These are phyloP conservation scores for Spinus olivaceus DNA, from an alignment of 2,797 vertebrate species.

Conservation along the genomic window DNA sequence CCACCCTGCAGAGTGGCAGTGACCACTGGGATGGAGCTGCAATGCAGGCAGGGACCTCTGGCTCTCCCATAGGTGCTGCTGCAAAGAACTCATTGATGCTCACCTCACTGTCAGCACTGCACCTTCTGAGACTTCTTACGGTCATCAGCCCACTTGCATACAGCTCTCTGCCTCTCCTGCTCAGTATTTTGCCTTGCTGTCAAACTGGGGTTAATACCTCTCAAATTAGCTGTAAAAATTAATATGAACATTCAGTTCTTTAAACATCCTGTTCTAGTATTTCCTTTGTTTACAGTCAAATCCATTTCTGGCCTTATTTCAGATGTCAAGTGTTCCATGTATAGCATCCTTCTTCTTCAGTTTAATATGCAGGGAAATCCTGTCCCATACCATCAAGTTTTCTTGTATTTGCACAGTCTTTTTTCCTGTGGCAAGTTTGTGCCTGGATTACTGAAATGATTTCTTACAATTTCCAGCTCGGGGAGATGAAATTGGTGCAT, in stretches of 20 bases:
- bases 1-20: too few species aligned
- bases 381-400: background rate
- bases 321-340: background rate
- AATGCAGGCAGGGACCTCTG: background rate
- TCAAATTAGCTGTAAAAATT: constrained; percentile 1
- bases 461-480: background rate
- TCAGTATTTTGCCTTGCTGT: background rate
- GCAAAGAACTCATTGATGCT: background rate
- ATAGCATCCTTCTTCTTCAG: background rate
- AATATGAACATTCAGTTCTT: background rate
- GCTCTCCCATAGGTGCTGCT: background rate
- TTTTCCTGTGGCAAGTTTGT: background rate
- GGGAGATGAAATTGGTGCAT: background rate
- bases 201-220: background rate
- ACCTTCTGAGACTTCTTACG: background rate
- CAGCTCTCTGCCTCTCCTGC: background rate
- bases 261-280: background rate
- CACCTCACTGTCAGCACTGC: background rate
- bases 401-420: background rate
- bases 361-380: background rate
- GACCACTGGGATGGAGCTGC: background rate
- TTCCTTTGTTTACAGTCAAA: background rate
- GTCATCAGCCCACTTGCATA: background rate
- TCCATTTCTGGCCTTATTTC: background rate
- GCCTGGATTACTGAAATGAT: background rate